A percentile compares a stretch with the other conserved stretches of the same genome.
phyloP scores from a whole-genome alignment of 2,113 vertebrate species.

The Salvelinus sp. region DNA sequence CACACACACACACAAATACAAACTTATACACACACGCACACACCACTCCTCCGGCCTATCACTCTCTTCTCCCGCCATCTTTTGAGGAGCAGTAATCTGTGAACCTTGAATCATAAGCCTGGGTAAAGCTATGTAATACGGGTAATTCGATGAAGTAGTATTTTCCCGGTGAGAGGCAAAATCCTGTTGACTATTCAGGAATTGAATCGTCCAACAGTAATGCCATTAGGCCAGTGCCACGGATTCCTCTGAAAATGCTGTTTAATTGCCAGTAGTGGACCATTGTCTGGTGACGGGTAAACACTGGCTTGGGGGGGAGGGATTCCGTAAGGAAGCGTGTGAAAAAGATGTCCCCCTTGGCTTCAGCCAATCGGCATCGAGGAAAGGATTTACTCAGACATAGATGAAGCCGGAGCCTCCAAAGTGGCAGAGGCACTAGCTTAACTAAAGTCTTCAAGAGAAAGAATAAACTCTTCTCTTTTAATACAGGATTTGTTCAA shows the following conservation, averaged over 20 bases:
- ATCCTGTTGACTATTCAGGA: constrained; percentile 79
- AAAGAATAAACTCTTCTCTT: constrained; percentile 91
- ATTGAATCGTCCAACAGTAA: constrained; percentile 75
- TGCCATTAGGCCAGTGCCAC: constrained; percentile 76
- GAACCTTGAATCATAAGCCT: constrained; percentile 76
- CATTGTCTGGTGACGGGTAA: constrained; percentile 77
- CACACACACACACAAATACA: not conserved
- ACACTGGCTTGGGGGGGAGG: constrained; percentile 54
- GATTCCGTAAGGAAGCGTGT: constrained; percentile 57
- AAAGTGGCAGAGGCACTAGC: constrained; percentile 89
- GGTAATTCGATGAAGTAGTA: constrained; percentile 75
- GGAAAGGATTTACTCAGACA: constrained; percentile 62
- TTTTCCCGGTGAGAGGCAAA: constrained; percentile 74
- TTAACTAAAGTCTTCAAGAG: constrained; percentile 89
- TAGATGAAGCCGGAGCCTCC: constrained; percentile 46
- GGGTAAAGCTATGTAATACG: constrained; percentile 78
- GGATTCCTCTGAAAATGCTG: constrained; percentile 72
- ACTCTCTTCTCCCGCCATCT: constrained; percentile 59
- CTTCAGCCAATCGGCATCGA: constrained; percentile 63
- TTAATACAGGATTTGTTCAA: constrained; percentile 95
- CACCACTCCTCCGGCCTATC: constrained; percentile 42
- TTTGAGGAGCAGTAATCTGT: constrained; percentile 71
- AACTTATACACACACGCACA: not conserved
- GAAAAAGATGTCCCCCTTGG: constrained; percentile 66
- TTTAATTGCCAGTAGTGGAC: constrained; percentile 76